phyloP scores from a whole-genome alignment of 2,888 invertebrate genomes.

The Drosophila longiperda region DNA sequence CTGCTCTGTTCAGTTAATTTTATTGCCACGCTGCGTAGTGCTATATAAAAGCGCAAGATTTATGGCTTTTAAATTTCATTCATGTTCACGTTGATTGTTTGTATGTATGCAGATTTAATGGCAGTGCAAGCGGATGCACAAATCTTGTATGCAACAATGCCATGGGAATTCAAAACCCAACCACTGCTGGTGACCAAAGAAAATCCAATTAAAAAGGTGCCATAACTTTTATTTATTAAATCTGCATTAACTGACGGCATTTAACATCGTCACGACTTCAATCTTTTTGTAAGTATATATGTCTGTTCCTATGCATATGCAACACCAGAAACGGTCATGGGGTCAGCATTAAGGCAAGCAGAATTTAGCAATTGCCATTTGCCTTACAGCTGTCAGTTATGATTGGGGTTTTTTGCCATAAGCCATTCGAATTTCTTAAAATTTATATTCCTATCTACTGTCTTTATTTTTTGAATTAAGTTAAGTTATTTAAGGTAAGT shows the following conservation, averaged over 20 bases:
- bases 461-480: neutral
- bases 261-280: slow-evolving; percentile 44
- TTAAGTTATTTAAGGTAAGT: no score
- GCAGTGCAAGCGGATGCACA: slow-evolving; percentile 59
- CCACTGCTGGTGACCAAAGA: slow-evolving; percentile 32
- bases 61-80: slow-evolving; percentile 75
- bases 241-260: slow-evolving; percentile 18
- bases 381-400: slow-evolving; percentile 4
- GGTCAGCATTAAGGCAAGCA: slow-evolving; percentile 6
- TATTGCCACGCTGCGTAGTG: slow-evolving; percentile 56
- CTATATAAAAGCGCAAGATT: slow-evolving; percentile 63
- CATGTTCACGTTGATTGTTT: slow-evolving; percentile 57
- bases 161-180: slow-evolving; percentile 37
- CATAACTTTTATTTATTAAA: slow-evolving; percentile 49
- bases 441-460: neutral
- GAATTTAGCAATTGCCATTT: neutral
- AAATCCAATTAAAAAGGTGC: slow-evolving; percentile 58
- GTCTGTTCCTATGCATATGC: neutral
- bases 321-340: slow-evolving; percentile 13
- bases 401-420: neutral
- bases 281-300: slow-evolving; percentile 5
- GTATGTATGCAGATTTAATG: slow-evolving; percentile 14
- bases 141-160: slow-evolving; percentile 36
- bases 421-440: neutral
- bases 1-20: slow-evolving; percentile 55